Evolutionary conservation across 2,797 vertebrate genomes (phyloP), one percentile per base, ranked within the genome.

Genomic region (Orestias chungarensis): DNA sequence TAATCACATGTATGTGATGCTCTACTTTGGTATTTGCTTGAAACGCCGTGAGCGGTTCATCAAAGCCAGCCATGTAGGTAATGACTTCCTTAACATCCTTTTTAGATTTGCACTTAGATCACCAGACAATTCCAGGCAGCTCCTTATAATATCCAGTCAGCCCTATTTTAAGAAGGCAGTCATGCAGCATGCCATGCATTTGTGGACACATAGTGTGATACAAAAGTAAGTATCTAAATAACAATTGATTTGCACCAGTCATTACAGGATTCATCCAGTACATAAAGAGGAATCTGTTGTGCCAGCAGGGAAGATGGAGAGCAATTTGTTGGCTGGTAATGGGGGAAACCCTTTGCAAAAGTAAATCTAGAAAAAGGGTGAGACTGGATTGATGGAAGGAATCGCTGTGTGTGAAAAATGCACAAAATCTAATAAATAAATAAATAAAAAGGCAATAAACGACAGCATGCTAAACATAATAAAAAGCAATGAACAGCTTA

Each of bases 31-130:
- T 90, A 85, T 93, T 90, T 89, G 87, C 89, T 78, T 88, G 68
- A 69, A 81, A 88, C 73, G 78, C 90, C 74, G 35, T 69, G 75
- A 88, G 91, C 90, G 86, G 85, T 92, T 93, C 89, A 92, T 93
- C 92, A 91, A 92, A 92, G 86, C 84, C 92, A 92, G 88, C 87
- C 91, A 92, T 91, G 89, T 89, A 91, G 85, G 89, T 93, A 93
- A 93, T 93, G 92, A 87, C 89, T 91, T 91, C 89, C 87, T 88
- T 89, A 87, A 85, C 82, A 75, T 81, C 82, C 77, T 74, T 85
- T 77, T 35, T 68, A 76, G 83, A 93, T 93, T 93, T 90, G 90
- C 90, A 93, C 93, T 92, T 93, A 93, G 88, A 94, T 93, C 91
- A 71, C 72, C 70, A 79, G 80, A 86, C 87, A 87, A 91, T 92